phyloP scores from a whole-genome alignment of 2,888 invertebrate genomes.

The Uloborus plumipes region DNA sequence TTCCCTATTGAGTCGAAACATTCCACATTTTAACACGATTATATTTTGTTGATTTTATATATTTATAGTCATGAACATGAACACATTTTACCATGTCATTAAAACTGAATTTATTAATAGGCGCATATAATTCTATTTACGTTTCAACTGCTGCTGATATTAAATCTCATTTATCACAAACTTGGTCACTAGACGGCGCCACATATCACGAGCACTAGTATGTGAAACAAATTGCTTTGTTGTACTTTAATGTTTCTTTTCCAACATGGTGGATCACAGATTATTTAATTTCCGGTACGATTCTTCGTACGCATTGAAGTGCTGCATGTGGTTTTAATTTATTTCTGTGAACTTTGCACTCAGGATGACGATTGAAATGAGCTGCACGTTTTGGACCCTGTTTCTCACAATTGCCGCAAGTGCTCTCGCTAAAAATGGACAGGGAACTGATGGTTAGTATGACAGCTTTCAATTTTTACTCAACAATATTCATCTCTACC shows the following conservation, averaged over 20 bases:
- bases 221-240: neutral
- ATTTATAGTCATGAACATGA: too few species aligned
- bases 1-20: neutral
- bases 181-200: conserved; percentile 48
- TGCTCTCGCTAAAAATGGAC: neutral
- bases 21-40: neutral
- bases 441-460: neutral
- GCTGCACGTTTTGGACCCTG: neutral
- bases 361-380: neutral
- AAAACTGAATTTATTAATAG: too few species aligned
- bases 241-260: neutral
- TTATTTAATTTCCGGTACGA: neutral
- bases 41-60: too few species aligned
- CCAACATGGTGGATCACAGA: too few species aligned
- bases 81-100: too few species aligned
- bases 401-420: neutral
- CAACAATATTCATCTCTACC: neutral
- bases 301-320: neutral
- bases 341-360: neutral
- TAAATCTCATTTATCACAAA: neutral
- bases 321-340: conserved; percentile 26
- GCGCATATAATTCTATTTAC: too few species aligned
- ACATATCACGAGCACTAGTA: neutral
- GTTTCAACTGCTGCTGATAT: neutral
- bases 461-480: neutral